phyloP scores from a whole-genome alignment of 2,888 invertebrate genomes.

The Hirtodrosophila cameraria region DNA sequence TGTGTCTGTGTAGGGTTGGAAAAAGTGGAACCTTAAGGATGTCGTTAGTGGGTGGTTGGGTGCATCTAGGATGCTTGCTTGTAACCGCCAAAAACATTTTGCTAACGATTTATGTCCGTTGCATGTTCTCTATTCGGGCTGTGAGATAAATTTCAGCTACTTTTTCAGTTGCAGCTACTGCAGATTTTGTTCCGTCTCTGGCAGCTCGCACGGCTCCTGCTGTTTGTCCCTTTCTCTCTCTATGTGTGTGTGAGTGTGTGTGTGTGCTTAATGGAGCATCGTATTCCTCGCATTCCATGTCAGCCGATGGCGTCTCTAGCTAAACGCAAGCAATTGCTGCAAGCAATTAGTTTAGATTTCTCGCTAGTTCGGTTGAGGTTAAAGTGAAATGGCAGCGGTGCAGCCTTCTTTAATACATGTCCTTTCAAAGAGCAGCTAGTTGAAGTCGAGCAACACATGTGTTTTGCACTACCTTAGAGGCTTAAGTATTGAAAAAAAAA shows the following conservation, averaged over 20 bases:
- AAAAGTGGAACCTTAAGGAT: too few relatives aligned
- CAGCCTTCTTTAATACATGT: neutral
- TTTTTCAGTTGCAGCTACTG: slow-evolving; percentile 57
- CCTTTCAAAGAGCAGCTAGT: neutral
- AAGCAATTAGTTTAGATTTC: slow-evolving; percentile 61
- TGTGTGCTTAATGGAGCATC: slow-evolving; percentile 56
- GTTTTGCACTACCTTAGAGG: too few relatives aligned
- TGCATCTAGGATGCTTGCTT: slow-evolving; percentile 32
- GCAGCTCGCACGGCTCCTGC: slow-evolving; percentile 1
- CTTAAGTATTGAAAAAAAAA: too few relatives aligned
- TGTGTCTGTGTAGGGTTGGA: neutral
- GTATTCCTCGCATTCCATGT: slow-evolving; percentile 45
- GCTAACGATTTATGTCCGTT: slow-evolving; percentile 77
- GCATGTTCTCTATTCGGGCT: slow-evolving; percentile 49
- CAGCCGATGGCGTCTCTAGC: slow-evolving; percentile 22
- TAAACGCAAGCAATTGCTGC: slow-evolving; percentile 39
- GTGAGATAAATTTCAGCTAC: slow-evolving; percentile 64
- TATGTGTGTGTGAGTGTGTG: too few relatives aligned
- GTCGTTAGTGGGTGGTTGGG: neutral
- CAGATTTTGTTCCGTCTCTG: slow-evolving; percentile 12
- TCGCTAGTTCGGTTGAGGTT: neutral
- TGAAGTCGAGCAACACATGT: too few relatives aligned
- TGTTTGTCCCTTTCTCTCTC: neutral
- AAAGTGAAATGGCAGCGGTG: neutral
- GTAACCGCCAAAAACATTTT: slow-evolving; percentile 76